Conservation (phyloP, 2,797 vertebrate species). For the Oryzias sinensis region DNA sequence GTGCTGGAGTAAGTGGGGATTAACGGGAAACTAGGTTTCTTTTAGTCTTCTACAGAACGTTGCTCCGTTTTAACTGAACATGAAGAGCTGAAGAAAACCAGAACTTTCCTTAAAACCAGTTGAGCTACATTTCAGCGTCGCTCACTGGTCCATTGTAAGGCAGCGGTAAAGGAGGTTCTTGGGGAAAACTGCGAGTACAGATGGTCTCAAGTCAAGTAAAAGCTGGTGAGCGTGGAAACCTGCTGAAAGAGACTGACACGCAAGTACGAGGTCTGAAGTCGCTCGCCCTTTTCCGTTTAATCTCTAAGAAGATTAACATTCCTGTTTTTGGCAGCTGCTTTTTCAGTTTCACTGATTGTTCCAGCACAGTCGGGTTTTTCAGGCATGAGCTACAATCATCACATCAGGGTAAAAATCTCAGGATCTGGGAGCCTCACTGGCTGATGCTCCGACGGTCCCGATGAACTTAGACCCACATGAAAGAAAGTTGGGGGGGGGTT, state of each 20-base stretch:
- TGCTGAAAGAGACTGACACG: constrained; percentile 25
- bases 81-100: too few species aligned
- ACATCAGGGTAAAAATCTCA: constrained; percentile 22
- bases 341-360: constrained; percentile 33
- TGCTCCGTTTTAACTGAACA: too few species aligned
- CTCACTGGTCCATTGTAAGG: too few species aligned
- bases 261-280: constrained; percentile 48
- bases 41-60: too few species aligned
- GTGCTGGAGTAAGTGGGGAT: too few species aligned
- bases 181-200: constrained; percentile 12
- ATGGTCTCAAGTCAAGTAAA: not conserved
- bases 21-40: too few species aligned
- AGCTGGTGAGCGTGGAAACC: constrained; percentile 47
- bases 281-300: constrained; percentile 33
- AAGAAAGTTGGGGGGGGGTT: constrained; percentile 8
- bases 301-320: constrained; percentile 33
- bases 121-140: too few species aligned
- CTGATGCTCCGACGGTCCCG: too few species aligned
- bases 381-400: constrained; percentile 47
- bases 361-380: constrained; percentile 23
- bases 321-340: constrained; percentile 40
- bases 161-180: not conserved
- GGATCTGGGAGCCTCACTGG: not conserved
- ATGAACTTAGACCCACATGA: constrained; percentile 44
- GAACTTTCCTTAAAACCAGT: too few species aligned